Base-by-base conservation (phyloP, 2,888 invertebrate genomes). In the Beris morrisii region DNA sequence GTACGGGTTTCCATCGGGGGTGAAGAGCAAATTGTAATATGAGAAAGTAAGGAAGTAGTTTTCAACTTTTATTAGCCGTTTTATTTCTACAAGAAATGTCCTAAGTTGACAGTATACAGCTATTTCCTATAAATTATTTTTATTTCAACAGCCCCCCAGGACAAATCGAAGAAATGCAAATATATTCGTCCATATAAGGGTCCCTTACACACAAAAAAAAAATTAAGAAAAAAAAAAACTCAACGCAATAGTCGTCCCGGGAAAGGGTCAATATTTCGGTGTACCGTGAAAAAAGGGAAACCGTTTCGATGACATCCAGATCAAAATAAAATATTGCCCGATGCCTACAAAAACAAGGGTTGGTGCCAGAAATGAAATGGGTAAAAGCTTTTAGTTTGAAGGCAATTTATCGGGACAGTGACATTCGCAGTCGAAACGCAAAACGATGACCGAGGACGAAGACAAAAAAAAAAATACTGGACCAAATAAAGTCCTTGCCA, bases 291-390 rank as follows among this genome's bases (percentile, higher is more conserved):
- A 68, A 67, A 61, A 52, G 63, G 44, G 56, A 65, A 68, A 48
- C 65, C 68, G 61, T 68, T 68, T 65, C 65, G 68, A 68, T 68
- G 68, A 68, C 65, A 68, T 68, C 65, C 61, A 61, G 68, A 68
- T 68, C 68, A 68, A 68, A 68, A 68, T 68, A 68, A 68, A 65
- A 68, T 68, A 68, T 68, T 65, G 68, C 65, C 55, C 58, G 68
- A 56, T 65, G 46, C 65, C 63, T 56, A 68, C 65, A 68, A 68
- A 68, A 68, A 68, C 65, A 65, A 68, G 64, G 45, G 48, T 9
- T 38, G 13, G 15, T 45, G 30, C 15, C 52, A 28, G 48, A 45
- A 44, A 43, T 61, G 54, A 61, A 65, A 68, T 65, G 65, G 68
- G 65, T 56, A 56, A 65, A 68, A 68, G 65, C 65, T 65, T 68